Evolutionary conservation across 2,113 vertebrate genomes (phyloP), one percentile per base, ranked within the genome.

Genomic region (Entomyzon cyanotis): DNA sequence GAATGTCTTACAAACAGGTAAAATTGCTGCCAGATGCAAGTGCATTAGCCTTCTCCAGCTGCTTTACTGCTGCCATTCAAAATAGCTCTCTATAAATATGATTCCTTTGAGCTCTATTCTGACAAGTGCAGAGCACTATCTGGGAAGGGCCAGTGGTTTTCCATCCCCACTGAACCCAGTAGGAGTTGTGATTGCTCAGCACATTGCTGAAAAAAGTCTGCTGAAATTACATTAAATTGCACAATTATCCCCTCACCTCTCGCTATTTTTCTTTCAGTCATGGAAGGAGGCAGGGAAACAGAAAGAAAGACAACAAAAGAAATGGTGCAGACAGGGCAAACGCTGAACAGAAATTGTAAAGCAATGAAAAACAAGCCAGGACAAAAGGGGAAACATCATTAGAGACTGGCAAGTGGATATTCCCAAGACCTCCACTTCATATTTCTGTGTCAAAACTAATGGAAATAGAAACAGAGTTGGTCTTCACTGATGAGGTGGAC

Each of bases 391-490:
- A 85, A 25, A 91, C 94, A 59, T 41, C 24, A 9, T 41, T 14
- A 11, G 93, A 96, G 56, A 37, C 21, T n/a, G 84, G 83, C 42
- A 88, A 35, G 49, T 86, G 19, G 12, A 27, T 76, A 52, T 39
- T 44, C 60, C 55, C 33, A 3, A 31, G 70, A 37, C 42, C 82
- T 58, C 67, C 89, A 41, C 49, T 95, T 44, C 96, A 64, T 28
- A 95, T 97, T 74, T 93, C 97, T 93, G 82, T 96, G 79, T 94
- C 97, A 94, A 97, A 21, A 42, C 71, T 98, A 55, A 79, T 62
- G 86, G 97, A 98, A 55, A 92, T 97, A 67, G 98, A 98, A 96
- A 90, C 15, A 28, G 96, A 97, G 90, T 62, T 98, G 89, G 97
- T 98, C 77, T 98, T 96, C 33, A 11, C 65, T 10, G 97, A 98